These are phyloP conservation scores for Albula goreensis DNA, from an alignment of 2,113 vertebrate species.

Conservation along the genomic window DNA sequence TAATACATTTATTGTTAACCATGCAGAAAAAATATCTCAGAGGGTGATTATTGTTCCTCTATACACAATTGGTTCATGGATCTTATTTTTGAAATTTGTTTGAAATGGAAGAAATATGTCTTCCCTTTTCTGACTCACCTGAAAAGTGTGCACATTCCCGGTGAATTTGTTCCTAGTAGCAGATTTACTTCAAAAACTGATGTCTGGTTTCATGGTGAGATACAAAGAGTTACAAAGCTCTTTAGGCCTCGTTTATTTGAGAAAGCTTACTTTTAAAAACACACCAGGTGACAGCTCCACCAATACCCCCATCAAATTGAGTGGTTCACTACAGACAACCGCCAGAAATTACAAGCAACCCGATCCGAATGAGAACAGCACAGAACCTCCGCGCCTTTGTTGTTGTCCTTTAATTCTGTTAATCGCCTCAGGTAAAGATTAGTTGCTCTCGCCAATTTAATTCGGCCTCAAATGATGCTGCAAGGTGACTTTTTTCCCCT, in stretches of 20 bases:
- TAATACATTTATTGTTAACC: too few relatives aligned
- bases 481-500: slow-evolving; percentile 85
- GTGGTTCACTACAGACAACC: background rate
- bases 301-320: background rate
- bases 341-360: background rate
- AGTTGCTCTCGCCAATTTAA: slow-evolving; percentile 96
- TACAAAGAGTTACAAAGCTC: background rate
- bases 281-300: background rate
- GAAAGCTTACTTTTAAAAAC: background rate
- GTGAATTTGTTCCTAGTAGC: too few relatives aligned
- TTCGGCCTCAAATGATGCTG: slow-evolving; percentile 92
- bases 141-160: background rate
- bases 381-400: slow-evolving; percentile 70
- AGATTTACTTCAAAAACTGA: too few relatives aligned
- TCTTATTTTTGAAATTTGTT: background rate
- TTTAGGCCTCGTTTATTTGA: background rate
- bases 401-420: slow-evolving; percentile 89
- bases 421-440: slow-evolving; percentile 97
- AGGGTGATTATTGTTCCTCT: background rate
- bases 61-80: background rate
- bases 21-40: too few relatives aligned
- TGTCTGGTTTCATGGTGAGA: background rate
- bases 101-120: background rate
- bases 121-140: background rate
- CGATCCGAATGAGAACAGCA: background rate